Base-by-base conservation (phyloP, 2,888 invertebrate species). In the Venustoraphidia nigricollis region DNA sequence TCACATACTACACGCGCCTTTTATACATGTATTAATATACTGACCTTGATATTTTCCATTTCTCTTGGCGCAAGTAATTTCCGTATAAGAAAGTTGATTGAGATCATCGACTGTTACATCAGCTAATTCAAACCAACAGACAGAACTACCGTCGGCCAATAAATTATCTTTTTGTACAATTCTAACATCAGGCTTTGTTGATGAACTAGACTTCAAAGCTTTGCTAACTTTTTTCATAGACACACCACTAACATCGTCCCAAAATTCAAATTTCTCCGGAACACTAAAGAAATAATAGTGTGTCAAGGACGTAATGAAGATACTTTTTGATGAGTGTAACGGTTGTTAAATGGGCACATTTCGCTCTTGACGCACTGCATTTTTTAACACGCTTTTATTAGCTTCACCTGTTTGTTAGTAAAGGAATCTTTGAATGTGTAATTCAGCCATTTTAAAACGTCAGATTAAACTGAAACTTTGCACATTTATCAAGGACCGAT, bases 181-280 rank as follows among this genome's bases (percentile, higher is more conserved):
- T 52, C 73, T 66, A 42, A 84, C 75, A 61, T 83, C 79, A 5
- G 89, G 88, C 59, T 80, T 81, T 11, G 69, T 67, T 1, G 72
- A 68, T 59, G 81, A 81, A 51, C 70, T 69, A 46, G 67, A 59
- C 27, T 88, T 70, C 17, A 90, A 72, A 53, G 76, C 71, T 51
- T 70, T 66, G 1, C 75, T 78, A 58, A 85, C 76, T 44, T 67
- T 62, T 37, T 70, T 71, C 86, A 96, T 85, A 54, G 79, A 77
- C 34, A 92, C 81, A 6, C 90, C 93, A 64, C 74, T 68, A n/a
- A 90, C 75, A 58, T 84, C 64, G 17, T 81, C 69, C 92, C 94
- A 95, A 62, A 79, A 79, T 9, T 79, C 71, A 57, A 76, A 80
- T 48, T 79, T 66, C 9, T 69, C 66, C n/a, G 85, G 81, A 2